Evolutionary conservation across 1,140 invertebrate genomes (phyloP).

Genomic region (Saccostrea glomerata): DNA sequence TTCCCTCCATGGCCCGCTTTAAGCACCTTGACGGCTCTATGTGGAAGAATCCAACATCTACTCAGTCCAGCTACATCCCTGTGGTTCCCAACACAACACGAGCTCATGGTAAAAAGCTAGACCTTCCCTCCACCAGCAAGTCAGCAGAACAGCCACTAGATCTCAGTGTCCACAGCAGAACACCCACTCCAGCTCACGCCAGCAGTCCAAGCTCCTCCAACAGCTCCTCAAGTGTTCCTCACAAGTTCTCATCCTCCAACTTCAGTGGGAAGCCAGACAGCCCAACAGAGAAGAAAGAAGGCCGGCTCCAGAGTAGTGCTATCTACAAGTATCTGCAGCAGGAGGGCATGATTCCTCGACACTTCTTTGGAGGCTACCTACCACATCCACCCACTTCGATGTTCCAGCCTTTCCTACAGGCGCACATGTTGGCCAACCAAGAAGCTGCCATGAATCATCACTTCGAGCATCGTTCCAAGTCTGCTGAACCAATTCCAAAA

Average conservation of each 20-base stretch:
- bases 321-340: conserved; percentile 76
- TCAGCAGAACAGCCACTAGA: conserved; percentile 86
- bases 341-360: conserved; percentile 66
- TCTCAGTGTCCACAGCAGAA: conserved; percentile 86
- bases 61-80: conserved; percentile 70
- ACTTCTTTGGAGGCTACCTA: conserved; percentile 45
- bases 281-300: conserved; percentile 28
- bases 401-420: conserved; percentile 37
- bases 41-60: conserved; percentile 49
- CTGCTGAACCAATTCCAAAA: conserved; percentile 17
- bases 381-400: conserved; percentile 39
- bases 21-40: conserved; percentile 55
- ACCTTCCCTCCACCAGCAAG: conserved; percentile 41
- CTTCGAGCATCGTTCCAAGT: conserved; percentile 36
- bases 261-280: conserved; percentile 65
- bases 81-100: conserved; percentile 69
- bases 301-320: conserved; percentile 69
- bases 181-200: conserved; percentile 74
- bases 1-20: conserved; percentile 70
- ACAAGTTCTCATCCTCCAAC: conserved; percentile 68
- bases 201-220: conserved; percentile 58
- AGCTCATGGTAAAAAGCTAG: conserved; percentile 51
- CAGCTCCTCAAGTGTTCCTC: conserved; percentile 74
- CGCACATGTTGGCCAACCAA: background rate
- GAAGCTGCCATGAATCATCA: background rate